These are phyloP conservation scores for Chaetogeoica ovagalla DNA, from an alignment of 2,888 invertebrate species.

Conservation along the genomic window DNA sequence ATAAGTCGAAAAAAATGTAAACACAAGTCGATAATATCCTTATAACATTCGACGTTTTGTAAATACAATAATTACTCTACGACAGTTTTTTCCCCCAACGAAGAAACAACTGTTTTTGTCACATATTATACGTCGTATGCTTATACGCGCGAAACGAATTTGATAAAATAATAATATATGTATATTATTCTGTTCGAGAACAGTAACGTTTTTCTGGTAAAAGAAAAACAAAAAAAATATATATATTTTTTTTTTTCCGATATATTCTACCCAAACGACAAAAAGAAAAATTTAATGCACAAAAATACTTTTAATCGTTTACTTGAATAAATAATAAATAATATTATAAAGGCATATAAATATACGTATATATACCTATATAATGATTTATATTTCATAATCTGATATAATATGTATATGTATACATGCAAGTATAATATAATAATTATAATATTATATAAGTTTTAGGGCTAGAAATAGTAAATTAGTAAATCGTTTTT, in stretches of 20 bases:
- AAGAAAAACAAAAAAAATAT: neutral
- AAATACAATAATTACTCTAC: too few species aligned
- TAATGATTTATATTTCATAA: constrained; percentile 34
- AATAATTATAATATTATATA: constrained; percentile 8
- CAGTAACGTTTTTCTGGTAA: neutral
- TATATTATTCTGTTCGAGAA: neutral
- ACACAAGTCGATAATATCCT: too few species aligned
- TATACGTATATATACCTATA: constrained; percentile 10
- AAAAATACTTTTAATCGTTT: constrained; percentile 42
- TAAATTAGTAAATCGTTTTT: constrained; percentile 22
- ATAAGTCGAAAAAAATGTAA: too few species aligned
- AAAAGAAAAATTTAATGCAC: constrained; percentile 19
- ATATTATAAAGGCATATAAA: constrained; percentile 14
- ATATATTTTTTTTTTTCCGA: too few species aligned
- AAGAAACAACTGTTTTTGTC: neutral
- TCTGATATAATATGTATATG: constrained; percentile 26
- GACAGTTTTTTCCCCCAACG: too few species aligned
- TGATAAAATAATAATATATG: neutral
- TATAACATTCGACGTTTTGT: neutral
- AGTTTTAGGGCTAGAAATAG: constrained; percentile 37
- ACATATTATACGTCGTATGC: neutral
- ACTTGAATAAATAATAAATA: constrained; percentile 36
- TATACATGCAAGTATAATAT: constrained; percentile 17
- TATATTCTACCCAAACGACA: neutral
- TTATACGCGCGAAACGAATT: too few species aligned